Evolutionary conservation across 2,113 vertebrate genomes (phyloP).

Genomic region (Athene cunicularia): DNA sequence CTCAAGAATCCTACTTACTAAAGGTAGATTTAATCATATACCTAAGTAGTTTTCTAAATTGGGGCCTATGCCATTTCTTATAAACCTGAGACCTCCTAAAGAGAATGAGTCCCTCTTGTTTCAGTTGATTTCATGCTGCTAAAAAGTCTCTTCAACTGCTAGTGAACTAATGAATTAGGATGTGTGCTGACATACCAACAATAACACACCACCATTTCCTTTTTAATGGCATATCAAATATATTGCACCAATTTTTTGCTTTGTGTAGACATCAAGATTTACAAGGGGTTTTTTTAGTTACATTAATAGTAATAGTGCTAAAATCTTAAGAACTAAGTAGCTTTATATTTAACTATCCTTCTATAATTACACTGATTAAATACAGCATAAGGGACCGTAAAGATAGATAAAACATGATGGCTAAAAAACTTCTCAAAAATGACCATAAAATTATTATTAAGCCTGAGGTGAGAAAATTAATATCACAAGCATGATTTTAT

Average conservation of each 20-base stretch:
- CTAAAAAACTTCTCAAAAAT: slow-evolving; percentile 79
- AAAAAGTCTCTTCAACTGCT: background rate
- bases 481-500: slow-evolving; percentile 80
- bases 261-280: slow-evolving; percentile 50
- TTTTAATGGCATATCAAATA: slow-evolving; percentile 44
- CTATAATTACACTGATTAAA: slow-evolving; percentile 84
- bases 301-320: slow-evolving; percentile 71
- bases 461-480: slow-evolving; percentile 84
- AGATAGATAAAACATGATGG: slow-evolving; percentile 82
- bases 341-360: slow-evolving; percentile 83
- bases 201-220: background rate
- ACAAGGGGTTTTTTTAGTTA: slow-evolving; percentile 40
- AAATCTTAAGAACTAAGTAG: slow-evolving; percentile 77
- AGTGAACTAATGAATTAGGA: slow-evolving; percentile 26
- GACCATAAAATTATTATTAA: slow-evolving; percentile 85
- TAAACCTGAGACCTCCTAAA: slow-evolving; percentile 2
- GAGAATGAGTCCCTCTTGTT: background rate
- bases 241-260: slow-evolving; percentile 55
- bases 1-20: background rate
- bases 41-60: background rate
- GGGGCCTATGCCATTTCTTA: background rate
- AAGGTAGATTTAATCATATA: background rate
- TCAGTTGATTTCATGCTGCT: background rate
- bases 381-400: slow-evolving; percentile 79
- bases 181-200: background rate